Evolutionary conservation across 2,888 invertebrate species (phyloP), one percentile per base, ranked within the genome.

Genomic region (Drosophila eohydei): DNA sequence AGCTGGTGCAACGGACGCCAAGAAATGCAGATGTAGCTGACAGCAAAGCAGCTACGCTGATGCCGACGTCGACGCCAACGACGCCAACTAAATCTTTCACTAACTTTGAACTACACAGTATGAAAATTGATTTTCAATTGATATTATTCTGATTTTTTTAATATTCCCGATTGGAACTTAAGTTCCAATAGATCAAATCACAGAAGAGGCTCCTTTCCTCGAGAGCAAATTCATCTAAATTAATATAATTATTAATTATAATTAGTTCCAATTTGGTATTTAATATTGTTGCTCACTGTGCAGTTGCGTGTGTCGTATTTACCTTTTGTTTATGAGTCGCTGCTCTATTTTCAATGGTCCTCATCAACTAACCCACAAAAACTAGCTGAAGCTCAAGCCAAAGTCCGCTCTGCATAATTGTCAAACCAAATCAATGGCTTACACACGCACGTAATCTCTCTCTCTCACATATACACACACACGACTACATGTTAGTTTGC

Each of bases 381-480:
- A 52, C 36, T 36, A 71, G 68, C 21, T 21, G 1, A 1, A 21
- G 21, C 21, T 21, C 21, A 21, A 21, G 21, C 51, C 52, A n/a
- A 21, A n/a, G 36, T 7, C 8, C 55, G 66, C 80, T 28, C 28
- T 88, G 86, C 80, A 88, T 86, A 86, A 86, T 89, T 86, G 85
- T 85, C 86, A 89, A 83, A 82, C 85, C 79, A 85, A 89, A 88
- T 89, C 88, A 87, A 87, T 84, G 89, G 78, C 68, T 84, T 71
- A 64, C 74, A 74, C 52, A 56, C 64, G 74, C 62, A 84, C 55
- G 41, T 62, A 48, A 59, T 12, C 38, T 40, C 62, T 41, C 48
- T 62, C 36, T 43, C 34, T 59, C 64, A 48, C 28, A 26, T 54
- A 50, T 28, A 50, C 57, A 52, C 14, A 56, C 41, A 51, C 57